Conservation (phyloP, 2,113 vertebrate genomes). For the Miniopterus natalensis region DNA sequence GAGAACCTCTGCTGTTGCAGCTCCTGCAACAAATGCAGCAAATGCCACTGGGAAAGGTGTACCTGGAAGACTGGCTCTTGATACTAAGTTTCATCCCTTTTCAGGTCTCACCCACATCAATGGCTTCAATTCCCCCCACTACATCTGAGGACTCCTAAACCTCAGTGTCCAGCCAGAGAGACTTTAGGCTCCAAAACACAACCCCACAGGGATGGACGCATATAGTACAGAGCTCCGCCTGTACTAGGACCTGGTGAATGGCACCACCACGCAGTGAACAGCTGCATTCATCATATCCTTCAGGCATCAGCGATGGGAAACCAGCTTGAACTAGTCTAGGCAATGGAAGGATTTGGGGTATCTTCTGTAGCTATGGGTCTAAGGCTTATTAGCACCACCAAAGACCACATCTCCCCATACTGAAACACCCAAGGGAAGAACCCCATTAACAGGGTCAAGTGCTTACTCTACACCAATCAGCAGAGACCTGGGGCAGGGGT, state of each 20-base stretch:
- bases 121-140: not conserved
- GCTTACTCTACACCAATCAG: not conserved
- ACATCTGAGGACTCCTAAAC: not conserved
- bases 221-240: accelerated
- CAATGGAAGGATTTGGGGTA: not conserved
- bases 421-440: not conserved
- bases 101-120: not conserved
- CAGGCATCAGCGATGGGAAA: not conserved
- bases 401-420: no score
- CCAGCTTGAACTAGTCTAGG: not conserved
- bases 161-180: not conserved
- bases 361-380: not conserved
- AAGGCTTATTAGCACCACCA: not conserved
- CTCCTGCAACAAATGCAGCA: not conserved
- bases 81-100: not conserved
- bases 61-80: not conserved
- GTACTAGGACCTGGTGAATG: not conserved
- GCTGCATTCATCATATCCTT: not conserved
- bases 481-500: not conserved
- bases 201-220: not conserved
- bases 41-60: not conserved
- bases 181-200: not conserved
- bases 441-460: not conserved
- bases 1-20: not conserved
- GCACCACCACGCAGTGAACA: not conserved